Percentiles rank a stretch among this genome's conserved stretches.
Conservation (phyloP, 2,113 vertebrate genomes). For the Poecilia latipinna region DNA sequence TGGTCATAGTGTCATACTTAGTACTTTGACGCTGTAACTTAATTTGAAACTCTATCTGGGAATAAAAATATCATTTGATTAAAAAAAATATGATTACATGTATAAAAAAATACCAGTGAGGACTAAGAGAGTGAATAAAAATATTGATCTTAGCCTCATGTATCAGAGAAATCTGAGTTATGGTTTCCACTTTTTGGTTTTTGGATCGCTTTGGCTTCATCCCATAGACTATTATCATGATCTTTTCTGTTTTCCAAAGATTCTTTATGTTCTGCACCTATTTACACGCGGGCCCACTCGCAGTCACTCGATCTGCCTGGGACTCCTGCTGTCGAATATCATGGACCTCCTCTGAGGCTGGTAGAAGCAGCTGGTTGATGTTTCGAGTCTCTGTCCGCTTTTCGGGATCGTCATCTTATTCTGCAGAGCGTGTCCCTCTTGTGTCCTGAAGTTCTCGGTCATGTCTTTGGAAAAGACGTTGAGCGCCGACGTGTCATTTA, state of each 20-base stretch:
- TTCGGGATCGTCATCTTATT: slow-evolving; percentile 99
- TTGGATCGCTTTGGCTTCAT: not conserved
- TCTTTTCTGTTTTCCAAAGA: not conserved
- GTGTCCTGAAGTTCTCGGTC: slow-evolving; percentile 78
- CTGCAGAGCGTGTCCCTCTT: slow-evolving; percentile 86
- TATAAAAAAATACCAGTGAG: not conserved
- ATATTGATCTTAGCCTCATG: too few relatives aligned
- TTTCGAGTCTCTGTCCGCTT: slow-evolving; percentile 97
- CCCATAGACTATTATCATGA: not conserved
- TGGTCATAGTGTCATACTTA: too few relatives aligned
- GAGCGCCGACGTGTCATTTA: slow-evolving; percentile 81
- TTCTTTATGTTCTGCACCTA: slow-evolving; percentile 9
- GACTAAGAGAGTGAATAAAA: not conserved
- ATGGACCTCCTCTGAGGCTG: slow-evolving; percentile 97
- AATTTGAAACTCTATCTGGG: too few relatives aligned
- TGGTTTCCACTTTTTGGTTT: slow-evolving; percentile 5
- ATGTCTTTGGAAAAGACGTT: slow-evolving; percentile 83
- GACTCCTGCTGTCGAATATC: slow-evolving; percentile 94
- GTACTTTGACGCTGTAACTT: too few relatives aligned
- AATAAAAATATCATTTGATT: not conserved
- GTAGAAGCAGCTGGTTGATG: slow-evolving; percentile 98
- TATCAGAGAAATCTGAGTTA: not conserved
- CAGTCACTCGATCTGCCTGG: slow-evolving; percentile 91
- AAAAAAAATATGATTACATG: not conserved
- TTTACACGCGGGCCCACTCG: slow-evolving; percentile 27